Base-by-base conservation (phyloP, 1,140 invertebrate genomes). In the Chionoecetes opilio region DNA sequence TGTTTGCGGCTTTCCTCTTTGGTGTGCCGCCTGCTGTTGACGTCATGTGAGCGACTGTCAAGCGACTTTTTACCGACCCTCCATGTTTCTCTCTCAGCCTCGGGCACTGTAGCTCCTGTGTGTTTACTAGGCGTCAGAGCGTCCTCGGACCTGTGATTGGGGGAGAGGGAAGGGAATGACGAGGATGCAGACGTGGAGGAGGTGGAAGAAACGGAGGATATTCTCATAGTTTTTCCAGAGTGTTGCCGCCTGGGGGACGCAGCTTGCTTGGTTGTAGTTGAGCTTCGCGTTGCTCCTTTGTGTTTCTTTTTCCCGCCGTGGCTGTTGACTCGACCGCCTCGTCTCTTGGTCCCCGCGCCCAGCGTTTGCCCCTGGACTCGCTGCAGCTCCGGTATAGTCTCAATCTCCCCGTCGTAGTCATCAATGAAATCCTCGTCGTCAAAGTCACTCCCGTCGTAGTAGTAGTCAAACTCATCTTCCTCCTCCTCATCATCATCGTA, bases 391-490 rank as follows among this genome's bases (percentile, higher is more conserved):
- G 89, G 89, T 38, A 91, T 0, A 5, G 46, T 29, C 75, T 32
- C 89, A 14, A 5, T 32, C n/a, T 31, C n/a, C 1, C 34, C 11
- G 31, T 63, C 35, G n/a, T 90, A 46, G 35, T 53, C 38, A 31
- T 91, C 46, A 32, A 75, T 2, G n/a, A 75, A 41, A 17, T 90
- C 88, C 38, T 46, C 41, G 38, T 38, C 17, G 14, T 75, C 89
- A 21, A 34, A 9, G 9, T 91, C 46, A 63, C 46, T 75, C 9
- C 46, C 89, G n/a, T 91, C 89, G 26, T 91, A 91, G n/a, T 91
- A 91, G 75, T 91, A 91, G 34, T 91, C 46, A 34, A 91, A 91
- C 41, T 91, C 89, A 31, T 53, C 26, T 0, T 53, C 26, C 31
- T 26, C 38, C 9, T 89, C 38, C 5, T 89, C 88, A 8, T 31